These are phyloP conservation scores for Blastobasis lacticolella DNA, from an alignment of 2,888 invertebrate species.

Conservation along the genomic window DNA sequence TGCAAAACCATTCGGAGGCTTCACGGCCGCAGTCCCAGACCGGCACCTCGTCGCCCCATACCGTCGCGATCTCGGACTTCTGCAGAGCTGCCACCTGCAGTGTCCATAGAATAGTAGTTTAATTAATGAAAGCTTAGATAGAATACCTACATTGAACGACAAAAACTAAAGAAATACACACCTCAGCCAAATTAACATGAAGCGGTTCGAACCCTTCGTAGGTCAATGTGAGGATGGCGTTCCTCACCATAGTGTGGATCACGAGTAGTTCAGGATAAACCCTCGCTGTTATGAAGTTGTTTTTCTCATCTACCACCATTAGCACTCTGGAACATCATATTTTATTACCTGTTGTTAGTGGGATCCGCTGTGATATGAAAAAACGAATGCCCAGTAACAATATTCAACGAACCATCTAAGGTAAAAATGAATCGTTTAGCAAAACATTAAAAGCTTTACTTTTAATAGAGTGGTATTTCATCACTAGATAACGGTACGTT, in stretches of 20 bases:
- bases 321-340: conserved; percentile 52
- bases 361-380: no score
- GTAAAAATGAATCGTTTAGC: no score
- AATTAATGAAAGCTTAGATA: no score
- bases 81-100: neutral
- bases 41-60: neutral
- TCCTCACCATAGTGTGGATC: conserved; percentile 64
- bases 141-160: neutral
- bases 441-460: no score
- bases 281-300: conserved; percentile 74
- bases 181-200: conserved; percentile 68
- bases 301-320: conserved; percentile 72
- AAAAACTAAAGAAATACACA: conserved; percentile 14
- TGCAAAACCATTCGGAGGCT: neutral
- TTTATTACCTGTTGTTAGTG: no score
- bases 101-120: neutral
- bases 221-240: conserved; percentile 66
- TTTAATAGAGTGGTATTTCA: no score
- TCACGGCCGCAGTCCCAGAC: neutral
- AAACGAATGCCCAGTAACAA: no score
- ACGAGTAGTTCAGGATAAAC: conserved; percentile 70
- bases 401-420: no score
- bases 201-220: conserved; percentile 73
- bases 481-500: no score
- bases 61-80: neutral